phyloP scores from a whole-genome alignment of 2,113 vertebrate species.

The Coryphaenoides rupestris region DNA sequence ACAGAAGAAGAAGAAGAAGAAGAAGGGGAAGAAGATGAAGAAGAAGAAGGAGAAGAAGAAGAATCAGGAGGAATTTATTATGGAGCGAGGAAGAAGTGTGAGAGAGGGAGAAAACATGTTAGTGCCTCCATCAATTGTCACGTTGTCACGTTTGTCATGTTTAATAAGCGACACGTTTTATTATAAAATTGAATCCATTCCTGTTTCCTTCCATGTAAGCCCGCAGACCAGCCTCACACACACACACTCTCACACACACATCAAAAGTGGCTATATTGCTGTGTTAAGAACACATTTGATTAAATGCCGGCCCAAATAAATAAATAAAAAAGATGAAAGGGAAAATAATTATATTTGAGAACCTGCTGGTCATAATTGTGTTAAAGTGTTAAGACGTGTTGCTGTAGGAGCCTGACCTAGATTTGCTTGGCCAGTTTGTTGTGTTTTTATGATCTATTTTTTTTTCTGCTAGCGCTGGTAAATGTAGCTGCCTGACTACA shows the following conservation, averaged over 20 bases:
- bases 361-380: slow-evolving; percentile 50
- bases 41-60: not conserved
- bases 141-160: no score
- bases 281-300: slow-evolving; percentile 26
- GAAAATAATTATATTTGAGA: slow-evolving; percentile 30
- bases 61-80: no score
- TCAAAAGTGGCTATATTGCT: slow-evolving; percentile 4
- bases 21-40: not conserved
- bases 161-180: no score
- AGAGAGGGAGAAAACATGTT: slow-evolving; percentile 1
- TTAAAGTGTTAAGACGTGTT: slow-evolving; percentile 40
- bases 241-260: not conserved
- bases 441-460: slow-evolving; percentile 38
- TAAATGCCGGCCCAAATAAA: slow-evolving; percentile 11
- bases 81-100: not conserved
- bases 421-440: slow-evolving; percentile 60
- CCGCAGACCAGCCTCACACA: not conserved
- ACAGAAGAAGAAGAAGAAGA: no score
- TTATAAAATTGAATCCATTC: no score
- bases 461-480: slow-evolving; percentile 48
- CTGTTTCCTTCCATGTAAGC: not conserved
- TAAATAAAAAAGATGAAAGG: slow-evolving; percentile 34
- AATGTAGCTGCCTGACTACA: slow-evolving; percentile 55
- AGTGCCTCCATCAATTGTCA: no score
- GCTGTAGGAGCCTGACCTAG: slow-evolving; percentile 59